Conservation (phyloP, 2,797 vertebrate genomes). For the Cuniculus paca region DNA sequence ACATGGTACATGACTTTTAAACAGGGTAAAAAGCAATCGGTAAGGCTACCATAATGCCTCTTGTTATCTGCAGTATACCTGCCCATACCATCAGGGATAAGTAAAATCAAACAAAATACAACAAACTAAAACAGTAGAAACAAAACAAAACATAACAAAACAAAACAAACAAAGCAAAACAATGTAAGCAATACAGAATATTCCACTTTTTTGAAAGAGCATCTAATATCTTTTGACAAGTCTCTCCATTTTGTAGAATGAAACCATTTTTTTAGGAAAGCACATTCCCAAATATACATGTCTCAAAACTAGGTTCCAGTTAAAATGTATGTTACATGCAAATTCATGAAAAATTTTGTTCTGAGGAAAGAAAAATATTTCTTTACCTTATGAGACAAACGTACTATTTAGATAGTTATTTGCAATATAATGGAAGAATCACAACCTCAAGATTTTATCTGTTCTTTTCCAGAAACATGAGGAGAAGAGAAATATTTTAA, state of each 20-base stretch:
- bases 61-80: no score
- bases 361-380: not conserved
- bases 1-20: no score
- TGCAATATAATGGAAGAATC: not conserved
- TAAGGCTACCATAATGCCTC: no score
- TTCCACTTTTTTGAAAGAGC: not conserved
- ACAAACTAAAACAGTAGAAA: no score
- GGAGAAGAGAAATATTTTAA: not conserved
- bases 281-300: not conserved
- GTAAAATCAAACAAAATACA: no score
- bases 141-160: no score
- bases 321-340: not conserved
- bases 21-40: no score
- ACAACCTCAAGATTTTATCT: not conserved
- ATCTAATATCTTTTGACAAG: not conserved
- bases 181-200: no score
- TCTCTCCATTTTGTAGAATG: not conserved
- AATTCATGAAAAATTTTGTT: not conserved
- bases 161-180: no score
- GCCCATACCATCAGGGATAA: no score
- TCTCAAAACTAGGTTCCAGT: not conserved
- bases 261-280: not conserved
- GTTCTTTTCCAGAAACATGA: constrained; percentile 10
- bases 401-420: not conserved
- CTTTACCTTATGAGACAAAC: not conserved